Evolutionary conservation across 2,797 vertebrate genomes (phyloP).

Genomic region (Eremophila alpestris): DNA sequence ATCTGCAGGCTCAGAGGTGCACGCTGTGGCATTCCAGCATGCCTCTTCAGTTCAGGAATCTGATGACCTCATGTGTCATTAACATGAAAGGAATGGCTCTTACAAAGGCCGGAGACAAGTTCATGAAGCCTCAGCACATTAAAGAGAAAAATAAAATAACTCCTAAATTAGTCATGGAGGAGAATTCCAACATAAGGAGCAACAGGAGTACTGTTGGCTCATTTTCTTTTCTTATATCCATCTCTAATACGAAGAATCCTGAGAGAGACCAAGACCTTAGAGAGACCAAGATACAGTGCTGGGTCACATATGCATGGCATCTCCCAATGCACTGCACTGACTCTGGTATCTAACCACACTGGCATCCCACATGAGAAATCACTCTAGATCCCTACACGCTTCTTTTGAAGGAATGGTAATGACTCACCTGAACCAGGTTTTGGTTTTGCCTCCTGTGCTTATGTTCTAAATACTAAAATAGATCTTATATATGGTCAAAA

Average conservation of each 20-base stretch:
- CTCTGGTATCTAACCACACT: not conserved
- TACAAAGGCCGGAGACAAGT: not conserved
- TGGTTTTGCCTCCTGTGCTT: not conserved
- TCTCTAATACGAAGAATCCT: not conserved
- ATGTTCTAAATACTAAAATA: not conserved
- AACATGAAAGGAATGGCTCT: not conserved
- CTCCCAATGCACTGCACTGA: not conserved
- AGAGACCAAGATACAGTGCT: not conserved
- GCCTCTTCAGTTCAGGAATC: slow-evolving; percentile 15
- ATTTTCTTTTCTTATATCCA: not conserved
- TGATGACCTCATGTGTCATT: not conserved
- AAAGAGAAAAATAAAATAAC: not conserved
- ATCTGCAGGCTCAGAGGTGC: not conserved
- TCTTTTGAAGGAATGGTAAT: not conserved
- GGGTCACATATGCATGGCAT: not conserved
- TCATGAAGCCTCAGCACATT: not conserved
- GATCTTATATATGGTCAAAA: not conserved
- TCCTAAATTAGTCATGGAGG: not conserved
- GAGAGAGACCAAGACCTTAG: not conserved
- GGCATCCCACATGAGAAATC: not conserved
- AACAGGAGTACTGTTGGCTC: not conserved
- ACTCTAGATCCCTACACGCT: not conserved
- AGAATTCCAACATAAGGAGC: not conserved
- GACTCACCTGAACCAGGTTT: not conserved
- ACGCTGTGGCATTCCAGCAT: not conserved